Evolutionary conservation across 2,888 invertebrate species (phyloP), one percentile per base, ranked within the genome.

Genomic region (Tenthredo amoena): DNA sequence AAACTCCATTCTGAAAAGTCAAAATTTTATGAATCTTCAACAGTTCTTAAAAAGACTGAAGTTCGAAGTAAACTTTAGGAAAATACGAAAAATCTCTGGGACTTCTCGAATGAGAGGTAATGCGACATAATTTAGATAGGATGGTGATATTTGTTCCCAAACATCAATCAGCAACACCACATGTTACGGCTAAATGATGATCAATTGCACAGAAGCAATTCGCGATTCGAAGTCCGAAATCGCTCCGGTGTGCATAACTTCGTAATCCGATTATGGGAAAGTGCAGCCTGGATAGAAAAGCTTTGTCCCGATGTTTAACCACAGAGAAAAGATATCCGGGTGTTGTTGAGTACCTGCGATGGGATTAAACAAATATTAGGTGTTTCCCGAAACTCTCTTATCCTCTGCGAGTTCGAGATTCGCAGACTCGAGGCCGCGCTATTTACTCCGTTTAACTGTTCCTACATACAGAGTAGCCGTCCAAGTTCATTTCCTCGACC

Each of bases 291-390:
- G 31, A 34, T 31, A 26, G 18, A 68, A 34, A 34, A 68, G 12
- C 15, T 9, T 15, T 18, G 31, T 31, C 15, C 3, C 18, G 15
- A 68, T 26, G 34, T 34, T 34, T 18, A 34, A 34, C 10, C 26
- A 68, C 6, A 34, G 15, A 68, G 68, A 68, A 34, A 68, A 34
- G 68, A 68, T 68, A 31, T 68, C 34, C 34, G 34, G 26, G 10
- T 31, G 34, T 26, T 68, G 9, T 68, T 15, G 18, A 68, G 68
- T 34, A 34, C 68, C 26, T 31, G 31, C 34, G 1, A 31, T 18
- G 34, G 34, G 68, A 34, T 12, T 68, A 34, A 68, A 68, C 68
- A 34, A 68, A 68, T 68, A 68, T 68, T 68, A 68, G 68, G 34
- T 68, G 68, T 68, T 68, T 34, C 68, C 68, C 68, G 15, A 18